Conservation (phyloP, 2,113 vertebrate genomes). For the Sinocyclocheilus rhinocerous region DNA sequence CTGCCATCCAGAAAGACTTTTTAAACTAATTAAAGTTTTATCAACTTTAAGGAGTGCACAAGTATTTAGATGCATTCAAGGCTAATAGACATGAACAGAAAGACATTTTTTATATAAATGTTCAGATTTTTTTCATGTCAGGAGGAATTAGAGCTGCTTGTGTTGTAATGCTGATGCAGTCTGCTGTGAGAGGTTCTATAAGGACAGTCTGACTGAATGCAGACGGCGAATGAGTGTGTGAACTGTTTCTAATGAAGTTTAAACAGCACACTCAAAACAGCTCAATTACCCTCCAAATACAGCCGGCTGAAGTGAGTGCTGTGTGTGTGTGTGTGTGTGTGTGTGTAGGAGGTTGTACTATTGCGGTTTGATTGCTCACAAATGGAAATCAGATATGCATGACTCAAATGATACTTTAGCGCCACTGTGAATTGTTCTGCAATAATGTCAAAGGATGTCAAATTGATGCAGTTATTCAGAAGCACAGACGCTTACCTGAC, state of each 20-base stretch:
- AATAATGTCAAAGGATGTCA: slow-evolving; percentile 17
- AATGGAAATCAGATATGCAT: slow-evolving; percentile 39
- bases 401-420: slow-evolving; percentile 13
- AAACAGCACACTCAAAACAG: neutral
- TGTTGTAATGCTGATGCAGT: neutral
- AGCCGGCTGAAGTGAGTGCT: neutral
- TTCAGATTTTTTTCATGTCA: neutral
- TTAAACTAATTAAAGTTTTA: too few species aligned
- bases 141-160: neutral
- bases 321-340: neutral
- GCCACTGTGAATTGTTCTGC: neutral
- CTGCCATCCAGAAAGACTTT: too few species aligned
- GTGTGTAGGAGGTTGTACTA: slow-evolving; percentile 24
- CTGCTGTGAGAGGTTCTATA: neutral
- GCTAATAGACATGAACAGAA: neutral
- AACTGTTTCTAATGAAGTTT: neutral
- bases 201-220: neutral
- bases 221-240: neutral
- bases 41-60: too few species aligned
- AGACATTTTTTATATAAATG: neutral
- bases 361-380: slow-evolving; percentile 33
- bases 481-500: neutral
- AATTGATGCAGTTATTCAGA: neutral
- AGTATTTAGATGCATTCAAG: neutral
- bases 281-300: neutral